Percentiles rank a stretch among this genome's conserved stretches.
These are phyloP conservation scores for Argynnis bischoffii DNA, from an alignment of 2,888 invertebrate species.

Conservation along the genomic window DNA sequence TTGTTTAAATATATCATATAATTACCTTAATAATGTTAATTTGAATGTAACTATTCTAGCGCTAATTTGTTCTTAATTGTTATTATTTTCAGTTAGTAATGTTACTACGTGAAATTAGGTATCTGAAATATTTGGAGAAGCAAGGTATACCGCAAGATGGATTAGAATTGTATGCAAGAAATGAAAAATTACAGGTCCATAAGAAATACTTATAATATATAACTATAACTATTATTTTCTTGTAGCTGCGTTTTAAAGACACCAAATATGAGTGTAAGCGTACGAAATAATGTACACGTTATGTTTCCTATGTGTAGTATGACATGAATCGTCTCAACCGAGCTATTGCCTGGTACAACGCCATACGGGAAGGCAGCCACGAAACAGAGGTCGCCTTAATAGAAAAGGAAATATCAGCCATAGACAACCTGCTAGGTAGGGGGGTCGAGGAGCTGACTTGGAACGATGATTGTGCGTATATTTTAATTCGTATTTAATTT, in stretches of 20 bases:
- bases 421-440: constrained; percentile 86
- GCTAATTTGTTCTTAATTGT: neutral
- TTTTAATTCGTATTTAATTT: neutral
- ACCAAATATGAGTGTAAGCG: neutral
- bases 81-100: constrained; percentile 81
- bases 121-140: constrained; percentile 86
- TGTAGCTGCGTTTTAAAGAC: neutral
- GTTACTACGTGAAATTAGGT: constrained; percentile 91
- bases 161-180: constrained; percentile 84
- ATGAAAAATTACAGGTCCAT: constrained; percentile 85
- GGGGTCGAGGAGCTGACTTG: constrained; percentile 89
- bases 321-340: constrained; percentile 81
- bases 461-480: constrained; percentile 88
- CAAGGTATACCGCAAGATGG: constrained; percentile 85
- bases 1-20: neutral
- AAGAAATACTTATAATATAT: neutral
- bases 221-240: neutral
- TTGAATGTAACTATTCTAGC: neutral
- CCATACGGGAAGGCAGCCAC: constrained; percentile 87
- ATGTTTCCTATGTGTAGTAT: constrained; percentile 55
- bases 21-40: neutral
- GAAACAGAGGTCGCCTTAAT: constrained; percentile 90
- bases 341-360: constrained; percentile 92
- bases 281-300: neutral
- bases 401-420: constrained; percentile 87